Conservation (phyloP, 2,113 vertebrate species). For the Xyliphius kryptos region DNA sequence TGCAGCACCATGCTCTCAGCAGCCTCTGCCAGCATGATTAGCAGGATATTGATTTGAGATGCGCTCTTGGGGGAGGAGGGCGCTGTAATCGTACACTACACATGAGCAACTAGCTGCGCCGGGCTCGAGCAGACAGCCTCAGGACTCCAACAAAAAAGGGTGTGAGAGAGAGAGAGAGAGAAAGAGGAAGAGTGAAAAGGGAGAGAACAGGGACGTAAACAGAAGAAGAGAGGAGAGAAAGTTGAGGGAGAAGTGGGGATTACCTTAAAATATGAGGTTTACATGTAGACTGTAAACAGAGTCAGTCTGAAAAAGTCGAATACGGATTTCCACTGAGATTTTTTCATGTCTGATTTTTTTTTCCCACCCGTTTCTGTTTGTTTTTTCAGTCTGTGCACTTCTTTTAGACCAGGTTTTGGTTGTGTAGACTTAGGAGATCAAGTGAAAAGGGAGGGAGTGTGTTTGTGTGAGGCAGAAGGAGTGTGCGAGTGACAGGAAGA, state of each 20-base stretch:
- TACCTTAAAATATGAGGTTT: no score
- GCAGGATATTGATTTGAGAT: slow-evolving; percentile 85
- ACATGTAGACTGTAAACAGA: no score
- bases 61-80: slow-evolving; percentile 59
- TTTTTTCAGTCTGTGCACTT: no score
- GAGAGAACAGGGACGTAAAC: slow-evolving; percentile 37
- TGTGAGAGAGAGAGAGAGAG: slow-evolving; percentile 51
- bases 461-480: slow-evolving; percentile 46
- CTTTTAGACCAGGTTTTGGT: slow-evolving; percentile 19
- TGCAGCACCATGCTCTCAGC: slow-evolving; percentile 70
- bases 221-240: slow-evolving; percentile 46
- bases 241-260: slow-evolving; percentile 59
- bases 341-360: slow-evolving; percentile 5
- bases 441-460: slow-evolving; percentile 26
- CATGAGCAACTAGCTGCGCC: slow-evolving; percentile 53
- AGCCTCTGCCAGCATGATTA: slow-evolving; percentile 74
- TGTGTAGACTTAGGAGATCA: slow-evolving; percentile 40
- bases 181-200: slow-evolving; percentile 43
- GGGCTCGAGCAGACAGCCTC: slow-evolving; percentile 41
- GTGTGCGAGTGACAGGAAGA: slow-evolving; percentile 39
- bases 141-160: slow-evolving; percentile 34
- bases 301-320: slow-evolving; percentile 39
- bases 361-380: neutral
- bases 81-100: slow-evolving; percentile 76
- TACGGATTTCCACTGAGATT: slow-evolving; percentile 42